Conservation (phyloP, 2,113 vertebrate species). For the Ciconia boyciana region DNA sequence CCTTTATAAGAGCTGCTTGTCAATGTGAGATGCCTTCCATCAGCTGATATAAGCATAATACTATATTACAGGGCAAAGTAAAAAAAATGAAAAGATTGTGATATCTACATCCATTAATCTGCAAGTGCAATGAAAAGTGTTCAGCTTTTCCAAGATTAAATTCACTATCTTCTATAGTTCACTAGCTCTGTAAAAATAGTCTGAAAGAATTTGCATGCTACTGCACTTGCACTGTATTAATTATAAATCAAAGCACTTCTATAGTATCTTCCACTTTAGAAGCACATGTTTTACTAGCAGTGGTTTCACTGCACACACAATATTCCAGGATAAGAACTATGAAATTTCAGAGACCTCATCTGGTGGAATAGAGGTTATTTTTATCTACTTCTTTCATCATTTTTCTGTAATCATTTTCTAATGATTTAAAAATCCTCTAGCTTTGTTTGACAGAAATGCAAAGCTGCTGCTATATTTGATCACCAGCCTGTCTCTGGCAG, state of each 20-base stretch:
- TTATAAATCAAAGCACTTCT: constrained; percentile 30
- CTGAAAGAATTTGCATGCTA: neutral
- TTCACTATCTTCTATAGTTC: neutral
- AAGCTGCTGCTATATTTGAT: neutral
- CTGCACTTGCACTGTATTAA: neutral
- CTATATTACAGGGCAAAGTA: neutral
- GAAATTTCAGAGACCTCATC: neutral
- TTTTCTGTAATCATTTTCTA: neutral
- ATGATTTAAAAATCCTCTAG: neutral
- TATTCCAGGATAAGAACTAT: neutral
- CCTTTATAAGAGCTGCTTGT: neutral
- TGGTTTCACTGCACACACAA: neutral
- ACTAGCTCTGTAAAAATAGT: neutral
- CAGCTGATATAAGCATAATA: neutral
- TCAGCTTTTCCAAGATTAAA: neutral
- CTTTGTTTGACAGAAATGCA: neutral
- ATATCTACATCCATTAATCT: neutral
- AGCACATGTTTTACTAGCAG: neutral
- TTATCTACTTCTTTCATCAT: neutral
- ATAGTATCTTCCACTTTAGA: neutral
- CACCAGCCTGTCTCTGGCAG: neutral
- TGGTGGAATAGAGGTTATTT: neutral
- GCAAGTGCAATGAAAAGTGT: neutral
- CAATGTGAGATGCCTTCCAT: neutral
- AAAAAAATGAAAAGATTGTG: neutral